Evolutionary conservation across 2,888 invertebrate species (phyloP).

Genomic region (Tenthredo amoena): DNA sequence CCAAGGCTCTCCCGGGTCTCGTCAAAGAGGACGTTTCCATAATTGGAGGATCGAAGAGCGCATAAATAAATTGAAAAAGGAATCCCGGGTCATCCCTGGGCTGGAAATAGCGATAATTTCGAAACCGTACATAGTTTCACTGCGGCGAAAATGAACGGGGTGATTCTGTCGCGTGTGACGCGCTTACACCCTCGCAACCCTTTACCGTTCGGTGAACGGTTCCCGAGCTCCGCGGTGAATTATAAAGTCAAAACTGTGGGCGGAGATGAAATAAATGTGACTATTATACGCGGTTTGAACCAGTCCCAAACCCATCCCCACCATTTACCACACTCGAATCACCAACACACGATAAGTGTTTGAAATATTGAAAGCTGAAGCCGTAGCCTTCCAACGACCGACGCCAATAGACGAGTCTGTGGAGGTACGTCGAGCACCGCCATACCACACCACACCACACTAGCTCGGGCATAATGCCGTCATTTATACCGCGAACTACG

Average conservation of each 20-base stretch:
- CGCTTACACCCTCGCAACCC: constrained; percentile 45
- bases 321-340: constrained; percentile 20
- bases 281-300: constrained; percentile 72
- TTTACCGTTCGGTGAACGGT: constrained; percentile 48
- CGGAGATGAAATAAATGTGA: constrained; percentile 76
- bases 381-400: constrained; percentile 61
- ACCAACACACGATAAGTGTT: constrained; percentile 74
- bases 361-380: constrained; percentile 77
- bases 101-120: background rate
- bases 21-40: constrained; percentile 5
- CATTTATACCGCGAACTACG: constrained; percentile 67
- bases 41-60: constrained; percentile 13
- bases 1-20: background rate
- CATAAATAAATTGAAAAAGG: background rate
- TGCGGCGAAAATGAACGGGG: background rate
- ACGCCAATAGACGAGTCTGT: constrained; percentile 40
- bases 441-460: constrained; percentile 53
- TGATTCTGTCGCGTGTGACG: background rate
- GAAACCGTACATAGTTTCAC: background rate
- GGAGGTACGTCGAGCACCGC: background rate
- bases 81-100: background rate
- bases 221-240: constrained; percentile 71
- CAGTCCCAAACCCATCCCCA: constrained; percentile 54
- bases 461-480: constrained; percentile 67
- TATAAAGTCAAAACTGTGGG: constrained; percentile 76